A percentile compares a stretch with the other conserved stretches of the same genome.
Evolutionary conservation across 2,797 vertebrate genomes (phyloP).

Genomic region (Epinephelus awoara): DNA sequence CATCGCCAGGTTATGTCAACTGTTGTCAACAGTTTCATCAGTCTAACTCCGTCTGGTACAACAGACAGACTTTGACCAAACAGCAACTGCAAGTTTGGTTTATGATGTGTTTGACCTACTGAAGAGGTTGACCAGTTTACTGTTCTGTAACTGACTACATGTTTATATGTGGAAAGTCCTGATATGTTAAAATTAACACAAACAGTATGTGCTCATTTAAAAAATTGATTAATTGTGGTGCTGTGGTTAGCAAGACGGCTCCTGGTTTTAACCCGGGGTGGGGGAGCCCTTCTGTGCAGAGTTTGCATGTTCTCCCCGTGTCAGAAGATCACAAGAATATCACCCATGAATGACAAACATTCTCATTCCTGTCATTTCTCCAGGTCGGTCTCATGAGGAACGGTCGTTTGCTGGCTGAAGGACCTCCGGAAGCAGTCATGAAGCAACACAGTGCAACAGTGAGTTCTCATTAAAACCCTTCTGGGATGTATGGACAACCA

Average conservation of each 20-base stretch:
- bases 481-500: neutral
- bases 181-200: neutral
- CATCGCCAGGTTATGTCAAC: neutral
- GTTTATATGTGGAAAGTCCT: neutral
- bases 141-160: too few species aligned
- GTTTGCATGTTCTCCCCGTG: too few species aligned
- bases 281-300: too few species aligned
- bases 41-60: neutral
- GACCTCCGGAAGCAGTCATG: conserved; percentile 84
- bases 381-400: conserved; percentile 89
- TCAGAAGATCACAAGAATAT: too few species aligned
- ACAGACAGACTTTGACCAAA: neutral
- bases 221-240: neutral
- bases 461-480: conserved; percentile 50
- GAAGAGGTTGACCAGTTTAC: neutral
- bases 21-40: neutral
- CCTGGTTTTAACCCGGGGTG: too few species aligned
- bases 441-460: conserved; percentile 84
- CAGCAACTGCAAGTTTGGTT: conserved; percentile 2
- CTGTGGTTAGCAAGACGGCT: too few species aligned
- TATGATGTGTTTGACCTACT: neutral
- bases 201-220: neutral
- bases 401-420: conserved; percentile 85
- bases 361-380: conserved; percentile 9
- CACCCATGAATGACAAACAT: neutral